Percentiles rank a stretch among this genome's conserved stretches.
Conservation (phyloP, 2,888 invertebrate species). For the Diadegma fenestrale region DNA sequence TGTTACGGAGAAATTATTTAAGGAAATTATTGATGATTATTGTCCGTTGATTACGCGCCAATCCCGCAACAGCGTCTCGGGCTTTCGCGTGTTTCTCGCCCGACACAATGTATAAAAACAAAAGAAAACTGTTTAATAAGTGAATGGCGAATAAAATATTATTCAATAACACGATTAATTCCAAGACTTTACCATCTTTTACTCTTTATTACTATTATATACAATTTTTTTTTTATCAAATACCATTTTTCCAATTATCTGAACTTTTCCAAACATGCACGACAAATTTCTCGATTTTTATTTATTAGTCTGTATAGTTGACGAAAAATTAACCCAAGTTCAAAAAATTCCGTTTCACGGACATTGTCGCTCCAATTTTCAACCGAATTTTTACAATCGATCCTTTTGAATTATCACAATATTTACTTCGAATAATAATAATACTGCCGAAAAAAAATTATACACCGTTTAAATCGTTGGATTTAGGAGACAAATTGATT, state of each 20-base stretch:
- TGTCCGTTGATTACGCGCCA: slow-evolving; percentile 77
- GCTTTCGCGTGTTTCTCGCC: slow-evolving; percentile 71
- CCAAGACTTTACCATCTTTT: not conserved
- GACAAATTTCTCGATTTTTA: not conserved
- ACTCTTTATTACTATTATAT: not conserved
- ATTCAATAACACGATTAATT: slow-evolving; percentile 71
- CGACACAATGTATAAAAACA: slow-evolving; percentile 41
- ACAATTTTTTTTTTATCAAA: not conserved
- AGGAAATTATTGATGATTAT: slow-evolving; percentile 78
- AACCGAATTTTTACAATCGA: not conserved
- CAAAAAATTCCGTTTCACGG: not conserved
- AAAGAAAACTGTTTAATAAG: slow-evolving; percentile 78
- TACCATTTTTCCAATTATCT: not conserved
- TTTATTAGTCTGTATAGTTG: not conserved
- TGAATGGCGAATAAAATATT: slow-evolving; percentile 79
- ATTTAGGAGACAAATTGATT: not conserved
- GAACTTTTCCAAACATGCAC: not conserved
- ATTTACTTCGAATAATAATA: slow-evolving; percentile 3
- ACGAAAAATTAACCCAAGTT: not conserved
- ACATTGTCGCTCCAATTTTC: not conserved
- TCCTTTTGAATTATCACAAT: not conserved
- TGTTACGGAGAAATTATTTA: slow-evolving; percentile 76
- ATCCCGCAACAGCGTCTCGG: slow-evolving; percentile 61
- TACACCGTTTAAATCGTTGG: not conserved
- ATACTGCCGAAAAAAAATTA: not conserved